Evolutionary conservation across 1,140 invertebrate genomes (phyloP), one percentile per base, ranked within the genome.

Genomic region (Ceratosolen solmsi): DNA sequence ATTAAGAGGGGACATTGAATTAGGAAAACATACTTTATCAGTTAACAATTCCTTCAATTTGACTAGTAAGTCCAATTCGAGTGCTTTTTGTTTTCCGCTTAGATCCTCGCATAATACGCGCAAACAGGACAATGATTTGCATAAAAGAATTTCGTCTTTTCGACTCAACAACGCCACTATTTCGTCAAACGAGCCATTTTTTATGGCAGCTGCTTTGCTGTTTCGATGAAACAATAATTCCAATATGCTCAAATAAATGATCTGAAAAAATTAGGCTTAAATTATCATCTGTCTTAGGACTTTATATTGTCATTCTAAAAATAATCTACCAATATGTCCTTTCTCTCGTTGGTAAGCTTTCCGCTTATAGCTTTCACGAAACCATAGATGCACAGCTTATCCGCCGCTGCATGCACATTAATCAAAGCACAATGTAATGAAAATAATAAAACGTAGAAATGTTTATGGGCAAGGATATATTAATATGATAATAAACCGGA

Each of bases 71-170:
- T 82, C 68, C 3, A 65, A 2, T 22, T 82, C 27, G 3, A 72
- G 15, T 5, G 84, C 76, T 41, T 83, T 85, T 77, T 74, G 65
- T 75, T 86, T 88, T 1, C 77, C 87, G 38, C 74, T 68, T 38
- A 56, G 5, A 13, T 87, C 84, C 63, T 87, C 79, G 68, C 87
- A 89, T 7, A 88, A 76, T 8, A 84, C 25, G 20, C 80, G 77
- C 51, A 89, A 80, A 80, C 87, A 89, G 0, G 49, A 56, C 4
- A 89, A 68, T 38, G 82, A 51, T 13, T 63, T 71, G 15, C 49
- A 70, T 56, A 87, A 54, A 77, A 88, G 38, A 46, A 51, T 36
- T 71, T 87, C 84, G 38, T 88, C 84, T 5, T 63, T 68, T 79
- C 82, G 84, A 0, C 78, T 13, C 11, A 89, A 46, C 36, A 89